A percentile compares a stretch with the other conserved stretches of the same genome.
Evolutionary conservation across 92 coral and sea anemone genomes (phyloP).

Genomic region (Hydrozoanthus gracilis): DNA sequence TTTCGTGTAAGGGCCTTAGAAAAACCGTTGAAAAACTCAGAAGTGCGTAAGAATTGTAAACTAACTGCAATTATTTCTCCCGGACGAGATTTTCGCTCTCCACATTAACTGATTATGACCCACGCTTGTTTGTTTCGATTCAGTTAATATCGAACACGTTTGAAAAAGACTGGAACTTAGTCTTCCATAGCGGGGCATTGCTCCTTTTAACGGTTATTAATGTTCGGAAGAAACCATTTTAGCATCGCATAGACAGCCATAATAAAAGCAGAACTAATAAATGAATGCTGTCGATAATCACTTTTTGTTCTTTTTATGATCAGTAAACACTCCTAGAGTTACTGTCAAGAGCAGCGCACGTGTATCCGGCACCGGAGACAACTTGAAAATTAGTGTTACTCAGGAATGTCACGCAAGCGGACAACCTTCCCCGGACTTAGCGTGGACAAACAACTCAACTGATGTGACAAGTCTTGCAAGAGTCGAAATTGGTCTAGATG

Average conservation of each 20-base stretch:
- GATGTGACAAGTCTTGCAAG: background rate
- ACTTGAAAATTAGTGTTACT: background rate
- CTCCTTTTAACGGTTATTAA: background rate
- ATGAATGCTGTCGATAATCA: background rate
- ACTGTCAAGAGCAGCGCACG: background rate
- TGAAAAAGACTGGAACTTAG: background rate
- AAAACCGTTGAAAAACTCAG: too few relatives aligned
- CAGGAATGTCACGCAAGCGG: constrained; percentile 17
- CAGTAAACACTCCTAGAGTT: constrained; percentile 4
- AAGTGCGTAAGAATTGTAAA: too few relatives aligned
- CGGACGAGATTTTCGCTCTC: too few relatives aligned
- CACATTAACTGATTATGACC: too few relatives aligned
- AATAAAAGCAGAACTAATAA: background rate
- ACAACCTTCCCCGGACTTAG: constrained; percentile 10
- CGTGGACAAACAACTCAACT: background rate
- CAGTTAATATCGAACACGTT: too few relatives aligned
- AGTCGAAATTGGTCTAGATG: background rate
- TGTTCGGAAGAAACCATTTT: background rate
- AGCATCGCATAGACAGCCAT: background rate
- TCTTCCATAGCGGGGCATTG: background rate
- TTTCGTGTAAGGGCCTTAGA: too few relatives aligned
- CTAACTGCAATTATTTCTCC: too few relatives aligned
- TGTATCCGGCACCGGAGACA: background rate
- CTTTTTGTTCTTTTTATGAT: background rate
- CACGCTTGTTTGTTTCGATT: too few relatives aligned